Base-by-base conservation (phyloP, 2,113 vertebrate species). In the Esox niger region DNA sequence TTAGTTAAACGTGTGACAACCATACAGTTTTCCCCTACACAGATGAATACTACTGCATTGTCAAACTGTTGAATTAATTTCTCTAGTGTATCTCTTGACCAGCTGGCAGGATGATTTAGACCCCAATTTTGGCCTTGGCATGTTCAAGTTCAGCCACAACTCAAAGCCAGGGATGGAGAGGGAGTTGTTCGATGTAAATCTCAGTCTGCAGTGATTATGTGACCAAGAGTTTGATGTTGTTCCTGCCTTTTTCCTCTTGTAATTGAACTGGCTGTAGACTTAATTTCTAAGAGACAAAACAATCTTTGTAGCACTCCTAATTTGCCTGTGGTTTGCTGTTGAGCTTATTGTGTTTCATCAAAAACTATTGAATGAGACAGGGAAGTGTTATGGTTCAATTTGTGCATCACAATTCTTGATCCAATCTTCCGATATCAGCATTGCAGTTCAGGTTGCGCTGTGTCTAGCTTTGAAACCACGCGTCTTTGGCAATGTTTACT, bases 391-490 rank as follows among this genome's bases (percentile, higher is more conserved):
- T 31, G 32, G 27, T 55, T 75, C 15, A 57, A 49, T 79, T 64
- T 71, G 76, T 68, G 70, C 25, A 25, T 17, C 56, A 56, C 43
- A 26, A 68, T 71, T 64, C 63, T 64, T 49, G 10, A 7, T 25
- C 59, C 68, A 60, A 60, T 74, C 68, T 71, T 78, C 61, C 58
- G 70, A 60, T 63, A 67, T 64, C 23, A 25, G 23, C 23, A 31
- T 47, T 56, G 32, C 67, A 35, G 62, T 62, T 78, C 26, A 32
- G 29, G 35, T 38, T 67, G 54, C 29, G 46, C 49, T 43, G 47
- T 43, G 47, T 38, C 17, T 52, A 21, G 59, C 10, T 62, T 61
- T 20, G 15, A 60, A 68, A 58, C 57, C 56, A 6, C 31, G 20
- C 0, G 38, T 17, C 27, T 70, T 65, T 72, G 61, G 64, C 61